Base-by-base conservation (phyloP, 2,113 vertebrate genomes). In the Myiozetetes cayanensis region DNA sequence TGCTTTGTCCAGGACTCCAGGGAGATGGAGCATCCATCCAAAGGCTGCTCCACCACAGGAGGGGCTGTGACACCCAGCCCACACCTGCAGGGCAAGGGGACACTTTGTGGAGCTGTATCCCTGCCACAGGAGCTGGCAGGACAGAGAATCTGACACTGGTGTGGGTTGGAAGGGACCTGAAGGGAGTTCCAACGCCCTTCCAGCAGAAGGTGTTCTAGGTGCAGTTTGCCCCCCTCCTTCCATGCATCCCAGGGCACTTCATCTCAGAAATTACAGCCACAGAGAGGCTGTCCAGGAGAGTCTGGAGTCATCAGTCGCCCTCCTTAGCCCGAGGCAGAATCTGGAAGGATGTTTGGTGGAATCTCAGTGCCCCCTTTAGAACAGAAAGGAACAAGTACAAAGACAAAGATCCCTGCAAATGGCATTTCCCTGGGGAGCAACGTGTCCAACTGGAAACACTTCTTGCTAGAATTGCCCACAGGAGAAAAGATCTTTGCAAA, bases 371-470 rank as follows among this genome's bases (percentile, higher is more conserved):
- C 30, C 20, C 14, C 50, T 74, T 90, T 24, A 66, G 67, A 70
- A 28, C 19, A 21, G 35, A 74, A 82, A 93, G 65, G 84, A 84
- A 53, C 63, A 84, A 84, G 67, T 4, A 33, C 85, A 79, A 15
- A 91, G 88, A 47, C 79, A 92, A 92, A 76, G 81, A 76, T 84
- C 39, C 46, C 65, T 10, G 55, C 81, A 90, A 90, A 76, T 7
- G 61, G 94, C 84, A 73, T 85, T 84, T 95, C 96, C 63, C 74
- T 9, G 14, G 88, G 93, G 95, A 97, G 78, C 92, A 82, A 79
- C 43, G 87, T 88, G 92, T 91, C 88, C 94, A 73, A 30, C 62
- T 8, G 22, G 84, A 93, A 72, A 59, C 20, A 22, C 6, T 53
- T 20, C 82, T 61, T 8, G 70, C 76, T 90, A 9, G 41, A 87